phyloP scores from a whole-genome alignment of 2,888 invertebrate species.

The Baronia brevicornis region DNA sequence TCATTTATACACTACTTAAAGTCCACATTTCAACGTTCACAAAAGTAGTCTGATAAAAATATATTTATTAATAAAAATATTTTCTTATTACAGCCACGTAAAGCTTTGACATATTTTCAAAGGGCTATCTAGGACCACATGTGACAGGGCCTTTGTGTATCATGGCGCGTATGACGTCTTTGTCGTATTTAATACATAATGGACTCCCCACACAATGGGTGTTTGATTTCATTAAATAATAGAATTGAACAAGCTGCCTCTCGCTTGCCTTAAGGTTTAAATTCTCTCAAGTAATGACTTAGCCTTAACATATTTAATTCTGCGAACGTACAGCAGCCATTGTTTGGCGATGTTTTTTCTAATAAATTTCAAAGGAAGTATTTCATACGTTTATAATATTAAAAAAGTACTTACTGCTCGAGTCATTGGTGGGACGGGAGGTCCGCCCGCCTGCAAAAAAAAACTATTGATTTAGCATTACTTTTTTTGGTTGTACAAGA shows the following conservation, averaged over 20 bases:
- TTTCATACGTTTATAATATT: slow-evolving; percentile 3
- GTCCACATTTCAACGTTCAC: too few species aligned
- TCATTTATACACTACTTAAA: too few species aligned
- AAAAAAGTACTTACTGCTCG: slow-evolving; percentile 43
- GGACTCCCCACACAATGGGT: slow-evolving; percentile 1
- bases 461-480: too few species aligned
- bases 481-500: too few species aligned
- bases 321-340: too few species aligned
- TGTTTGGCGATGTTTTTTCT: too few species aligned
- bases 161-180: slow-evolving; percentile 10
- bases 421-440: slow-evolving; percentile 48
- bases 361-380: slow-evolving; percentile 11
- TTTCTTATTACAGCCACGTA: slow-evolving; percentile 8
- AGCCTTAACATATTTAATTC: too few species aligned
- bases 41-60: too few species aligned
- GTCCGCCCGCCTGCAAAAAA: slow-evolving; percentile 41
- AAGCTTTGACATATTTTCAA: slow-evolving; percentile 2
- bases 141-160: slow-evolving; percentile 13
- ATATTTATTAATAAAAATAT: too few species aligned
- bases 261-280: background rate
- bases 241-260: slow-evolving; percentile 2
- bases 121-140: slow-evolving; percentile 10
- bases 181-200: slow-evolving; percentile 9
- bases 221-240: slow-evolving; percentile 10
- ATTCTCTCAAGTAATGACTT: too few species aligned